Evolutionary conservation across 2,797 vertebrate genomes (phyloP), one percentile per base, ranked within the genome.

Genomic region (Galaxias olidus): DNA sequence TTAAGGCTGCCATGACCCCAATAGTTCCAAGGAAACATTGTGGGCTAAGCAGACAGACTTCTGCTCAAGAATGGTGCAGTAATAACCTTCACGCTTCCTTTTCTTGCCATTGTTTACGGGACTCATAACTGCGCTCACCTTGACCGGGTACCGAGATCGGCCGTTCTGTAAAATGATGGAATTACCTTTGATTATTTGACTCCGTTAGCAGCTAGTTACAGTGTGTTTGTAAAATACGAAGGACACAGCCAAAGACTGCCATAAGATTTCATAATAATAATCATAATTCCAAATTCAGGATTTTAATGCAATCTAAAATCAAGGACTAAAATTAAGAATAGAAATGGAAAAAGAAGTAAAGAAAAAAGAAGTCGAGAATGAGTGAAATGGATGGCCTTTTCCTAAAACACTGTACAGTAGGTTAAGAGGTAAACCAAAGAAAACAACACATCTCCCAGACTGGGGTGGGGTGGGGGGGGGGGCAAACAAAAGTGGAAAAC

Each of bases 1-100:
- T 94, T 68, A 91, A 94, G 89, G 92, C 86, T 84, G 78, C 73
- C 61, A 78, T 94, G 85, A 92, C 94, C 44, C 92, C 92, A 0
- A 94, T 95, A 76, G 83, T 92, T 78, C 91, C 92, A 81, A 81
- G 45, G 92, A 85, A 17, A 88, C 46, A 65, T 1, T 41, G 8
- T 20, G 47, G 18, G 67, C 68, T 51, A 72, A 71, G 77, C 70
- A 66, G 69, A 77, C 73, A 66, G 65, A 75, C 72, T 81, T 69
- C 20, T 56, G 62, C 74, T 65, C 51, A 5, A 50, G 44, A 63
- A 48, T 77, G 78, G 81, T 80, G 80, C n/a, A n/a, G n/a, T n/a
- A 83, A 84, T 83, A 74, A 77, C 78, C 67, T 76, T 61, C 72
- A 77, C 63, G 61, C 52, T 58, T 17, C 63, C 60, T 53, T 66